Evolutionary conservation across 2,113 vertebrate genomes (phyloP).

Genomic region (Syrmaticus mikado): DNA sequence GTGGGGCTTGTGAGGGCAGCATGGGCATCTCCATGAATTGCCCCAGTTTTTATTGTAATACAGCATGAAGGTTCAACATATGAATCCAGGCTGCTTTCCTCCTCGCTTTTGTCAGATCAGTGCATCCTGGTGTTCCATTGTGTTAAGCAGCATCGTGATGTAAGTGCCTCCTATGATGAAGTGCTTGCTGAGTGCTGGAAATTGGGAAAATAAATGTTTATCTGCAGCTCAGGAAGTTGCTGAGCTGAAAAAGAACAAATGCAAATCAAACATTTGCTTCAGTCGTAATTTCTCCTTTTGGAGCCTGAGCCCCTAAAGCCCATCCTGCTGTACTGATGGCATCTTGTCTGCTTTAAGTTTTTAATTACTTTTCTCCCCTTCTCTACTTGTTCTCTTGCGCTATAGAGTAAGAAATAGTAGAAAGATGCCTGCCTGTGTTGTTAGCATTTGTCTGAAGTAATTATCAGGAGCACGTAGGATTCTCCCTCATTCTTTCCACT

Average conservation of each 20-base stretch:
- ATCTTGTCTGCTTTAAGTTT: background rate
- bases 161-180: background rate
- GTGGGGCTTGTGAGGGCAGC: background rate
- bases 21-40: background rate
- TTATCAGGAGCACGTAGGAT: rapidly evolving
- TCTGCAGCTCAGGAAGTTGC: background rate
- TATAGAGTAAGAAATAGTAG: background rate
- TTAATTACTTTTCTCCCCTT: background rate
- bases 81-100: background rate
- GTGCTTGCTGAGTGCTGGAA: background rate
- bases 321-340: background rate
- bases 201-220: background rate
- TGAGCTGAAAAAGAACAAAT: background rate
- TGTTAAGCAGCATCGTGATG: conserved; percentile 36
- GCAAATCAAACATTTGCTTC: conserved; percentile 1
- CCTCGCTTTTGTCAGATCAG: background rate
- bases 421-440: background rate
- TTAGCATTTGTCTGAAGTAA: background rate
- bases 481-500: background rate
- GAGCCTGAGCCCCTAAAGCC: background rate
- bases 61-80: background rate
- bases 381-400: background rate
- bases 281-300: background rate
- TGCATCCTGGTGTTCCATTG: conserved; percentile 5
- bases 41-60: background rate